Conservation (phyloP, 2,113 vertebrate species). For the Caretta caretta region DNA sequence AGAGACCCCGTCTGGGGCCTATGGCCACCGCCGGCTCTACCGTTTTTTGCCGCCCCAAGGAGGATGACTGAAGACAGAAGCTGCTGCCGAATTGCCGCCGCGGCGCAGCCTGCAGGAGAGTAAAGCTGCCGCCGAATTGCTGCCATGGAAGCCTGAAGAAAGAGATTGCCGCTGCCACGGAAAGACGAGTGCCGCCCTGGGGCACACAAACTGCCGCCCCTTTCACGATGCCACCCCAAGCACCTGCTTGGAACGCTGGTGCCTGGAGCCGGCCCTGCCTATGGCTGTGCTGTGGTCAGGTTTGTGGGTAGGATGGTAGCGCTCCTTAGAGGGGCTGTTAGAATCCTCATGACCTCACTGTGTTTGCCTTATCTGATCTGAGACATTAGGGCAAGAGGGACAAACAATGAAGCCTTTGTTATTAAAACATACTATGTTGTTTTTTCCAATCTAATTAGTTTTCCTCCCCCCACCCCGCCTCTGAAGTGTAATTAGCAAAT, state of each 20-base stretch:
- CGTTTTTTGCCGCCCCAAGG: too few relatives aligned
- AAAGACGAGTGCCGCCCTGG: too few relatives aligned
- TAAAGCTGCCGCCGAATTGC: too few relatives aligned
- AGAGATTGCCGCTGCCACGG: too few relatives aligned
- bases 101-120: too few relatives aligned
- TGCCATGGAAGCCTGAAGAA: too few relatives aligned
- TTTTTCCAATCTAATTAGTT: neutral
- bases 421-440: neutral
- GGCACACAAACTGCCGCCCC: too few relatives aligned
- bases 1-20: rapidly evolving
- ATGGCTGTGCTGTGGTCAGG: neutral
- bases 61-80: too few relatives aligned
- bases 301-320: neutral
- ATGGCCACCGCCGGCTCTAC: neutral
- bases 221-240: too few relatives aligned
- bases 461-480: neutral
- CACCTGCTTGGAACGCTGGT: too few relatives aligned
- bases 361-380: neutral
- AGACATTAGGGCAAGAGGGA: neutral
- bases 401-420: neutral
- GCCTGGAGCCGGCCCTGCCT: neutral
- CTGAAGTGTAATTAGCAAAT: neutral
- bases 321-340: neutral
- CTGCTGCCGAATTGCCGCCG: too few relatives aligned
- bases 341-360: rapidly evolving